phyloP scores from a whole-genome alignment of 2,113 vertebrate species.

The Acanthisitta chloris region DNA sequence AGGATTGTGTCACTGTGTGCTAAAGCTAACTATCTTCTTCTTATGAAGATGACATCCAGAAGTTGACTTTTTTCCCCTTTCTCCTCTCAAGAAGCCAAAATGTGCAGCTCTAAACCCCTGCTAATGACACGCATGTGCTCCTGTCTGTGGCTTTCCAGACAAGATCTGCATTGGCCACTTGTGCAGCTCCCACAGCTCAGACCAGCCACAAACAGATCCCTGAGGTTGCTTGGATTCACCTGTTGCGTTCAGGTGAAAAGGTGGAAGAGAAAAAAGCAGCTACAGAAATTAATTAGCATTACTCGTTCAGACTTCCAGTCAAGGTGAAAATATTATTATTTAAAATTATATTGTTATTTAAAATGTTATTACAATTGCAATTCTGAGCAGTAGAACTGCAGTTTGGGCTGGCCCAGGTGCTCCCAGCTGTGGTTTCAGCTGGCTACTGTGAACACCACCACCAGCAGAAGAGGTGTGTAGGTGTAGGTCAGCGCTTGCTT shows the following conservation, averaged over 20 bases:
- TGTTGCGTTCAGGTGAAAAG: not conserved
- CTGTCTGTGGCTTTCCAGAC: not conserved
- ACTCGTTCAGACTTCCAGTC: fast-evolving
- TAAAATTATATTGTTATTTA: not conserved
- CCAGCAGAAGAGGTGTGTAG: not conserved
- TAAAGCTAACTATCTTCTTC: too few relatives aligned
- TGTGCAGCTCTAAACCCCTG: not conserved
- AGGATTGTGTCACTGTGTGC: not conserved
- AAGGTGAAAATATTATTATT: not conserved
- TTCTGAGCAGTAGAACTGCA: not conserved
- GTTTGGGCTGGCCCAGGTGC: not conserved
- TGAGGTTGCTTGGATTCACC: not conserved
- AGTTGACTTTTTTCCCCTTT: not conserved
- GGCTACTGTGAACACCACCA: too few relatives aligned
- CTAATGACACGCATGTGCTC: fast-evolving
- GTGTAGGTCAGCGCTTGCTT: not conserved
- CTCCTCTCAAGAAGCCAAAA: not conserved
- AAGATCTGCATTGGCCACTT: not conserved
- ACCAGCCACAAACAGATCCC: not conserved
- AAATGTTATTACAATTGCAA: not conserved
- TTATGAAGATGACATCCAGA: not conserved
- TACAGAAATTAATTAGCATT: not conserved
- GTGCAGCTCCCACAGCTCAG: not conserved
- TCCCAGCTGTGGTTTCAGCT: not conserved
- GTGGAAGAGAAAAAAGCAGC: too few relatives aligned